These are phyloP conservation scores for Nephila pilipes DNA, from an alignment of 1,140 invertebrate genomes.

Conservation along the genomic window DNA sequence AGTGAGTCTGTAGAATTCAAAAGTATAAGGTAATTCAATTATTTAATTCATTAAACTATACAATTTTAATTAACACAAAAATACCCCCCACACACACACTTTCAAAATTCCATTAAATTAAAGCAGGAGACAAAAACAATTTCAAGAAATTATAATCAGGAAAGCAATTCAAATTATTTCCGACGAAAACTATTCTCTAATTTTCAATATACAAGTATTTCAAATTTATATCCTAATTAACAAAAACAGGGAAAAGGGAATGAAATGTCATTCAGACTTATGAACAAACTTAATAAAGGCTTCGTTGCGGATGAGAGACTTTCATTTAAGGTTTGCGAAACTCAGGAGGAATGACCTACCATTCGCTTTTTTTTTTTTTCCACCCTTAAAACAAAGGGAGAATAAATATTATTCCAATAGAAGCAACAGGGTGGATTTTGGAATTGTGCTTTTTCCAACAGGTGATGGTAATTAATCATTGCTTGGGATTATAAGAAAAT, in stretches of 20 bases:
- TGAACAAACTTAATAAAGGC: neutral
- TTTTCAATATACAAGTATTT: neutral
- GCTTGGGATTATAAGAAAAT: too few species aligned
- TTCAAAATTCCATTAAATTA: too few species aligned
- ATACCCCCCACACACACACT: too few species aligned
- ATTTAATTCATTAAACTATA: too few species aligned
- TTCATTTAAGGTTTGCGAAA: conserved; percentile 10
- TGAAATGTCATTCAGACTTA: neutral
- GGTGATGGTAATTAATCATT: too few species aligned
- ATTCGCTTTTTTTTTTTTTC: neutral
- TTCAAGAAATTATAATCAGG: neutral
- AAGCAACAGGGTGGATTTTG: neutral
- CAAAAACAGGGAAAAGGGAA: neutral
- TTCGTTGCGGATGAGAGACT: conserved; percentile 11
- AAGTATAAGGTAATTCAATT: too few species aligned
- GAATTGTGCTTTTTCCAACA: neutral
- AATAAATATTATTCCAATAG: neutral
- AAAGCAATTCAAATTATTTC: too few species aligned
- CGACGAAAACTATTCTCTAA: too few species aligned
- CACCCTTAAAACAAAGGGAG: neutral
- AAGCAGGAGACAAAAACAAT: neutral
- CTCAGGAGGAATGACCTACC: neutral
- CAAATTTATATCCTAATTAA: neutral
- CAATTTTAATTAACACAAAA: too few species aligned
- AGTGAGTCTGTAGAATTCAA: too few species aligned